Base-by-base conservation (phyloP, 1,140 invertebrate species). In the Schlechtendalia chinensis region DNA sequence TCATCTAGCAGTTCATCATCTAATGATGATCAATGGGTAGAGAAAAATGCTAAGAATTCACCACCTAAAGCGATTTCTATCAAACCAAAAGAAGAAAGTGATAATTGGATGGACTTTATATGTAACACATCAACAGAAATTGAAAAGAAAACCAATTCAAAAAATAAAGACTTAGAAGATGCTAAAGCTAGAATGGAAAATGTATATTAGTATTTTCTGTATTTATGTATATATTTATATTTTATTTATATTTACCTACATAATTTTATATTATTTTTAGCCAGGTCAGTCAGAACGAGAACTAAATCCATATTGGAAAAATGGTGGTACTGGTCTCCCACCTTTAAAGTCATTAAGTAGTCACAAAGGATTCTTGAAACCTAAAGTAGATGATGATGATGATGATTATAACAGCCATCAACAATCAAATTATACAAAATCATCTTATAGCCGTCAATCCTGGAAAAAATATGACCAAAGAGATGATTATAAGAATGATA, bases 301-400 rank as follows among this genome's bases (percentile, higher is more conserved):
- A 87, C 86, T 96, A 65, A 98, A 98, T 89, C 95, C 94, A 1
- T 94, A 96, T 85, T 97, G 95, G 94, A 95, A 94, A 88, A 88
- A 93, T 86, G 94, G 93, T 81, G 95, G 95, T 16, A 90, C 88
- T 65, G 95, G 95, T 19, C 85, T 97, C 77, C 75, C 75, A 50
- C 75, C 75, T 17, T 12, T 14, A 16, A 61, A 79, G 5, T 95
- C 93, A 32, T 83, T 75, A 83, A 84, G 85, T 83, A 85, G 71
- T 3, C 58, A 86, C 89, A 85, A 91, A 89, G 89, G 90, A 90
- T 71, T 81, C 11, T 47, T 81, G 1, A 81, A 81, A 67, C 79
- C 90, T 91, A 85, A 86, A 87, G 86, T 63, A 58, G 79, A 81
- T 69, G 79, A 81, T 47, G 63, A 81, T 67, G 69, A 81, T 80